Evolutionary conservation across 2,888 invertebrate genomes (phyloP), one percentile per base, ranked within the genome.

Genomic region (Hirtodrosophila alboralis): DNA sequence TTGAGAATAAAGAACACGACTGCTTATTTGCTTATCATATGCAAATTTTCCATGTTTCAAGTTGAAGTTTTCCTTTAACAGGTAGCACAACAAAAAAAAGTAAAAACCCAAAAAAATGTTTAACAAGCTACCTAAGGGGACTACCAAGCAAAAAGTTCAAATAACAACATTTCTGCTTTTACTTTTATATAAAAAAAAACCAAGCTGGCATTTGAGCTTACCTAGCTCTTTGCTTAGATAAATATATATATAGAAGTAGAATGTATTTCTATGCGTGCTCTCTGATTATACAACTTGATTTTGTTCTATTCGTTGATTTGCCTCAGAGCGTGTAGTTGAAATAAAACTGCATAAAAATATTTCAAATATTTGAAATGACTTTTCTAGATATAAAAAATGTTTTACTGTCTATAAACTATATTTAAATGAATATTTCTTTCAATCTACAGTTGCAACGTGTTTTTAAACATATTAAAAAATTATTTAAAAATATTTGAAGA

Each of bases 1-100:
- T 49, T 44, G 27, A 45, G 45, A 41, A 65, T 21, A 33, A 51
- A 47, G 36, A 44, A 63, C 75, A 67, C 31, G 44, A 49, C 56
- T 59, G 61, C 74, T 73, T 74, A 66, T 79, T 87, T 85, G 80
- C 84, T 85, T 87, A 79, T 87, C 86, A 77, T 79, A 84, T 83
- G 84, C 87, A 84, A 86, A 84, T 84, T 77, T 77, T 53, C 74
- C 74, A 65, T 86, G 80, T 76, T 76, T 66, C 76, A 74, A 74
- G 77, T 74, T 74, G 58, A 76, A 81, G 68, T 84, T 84, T 76
- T 62, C 30, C 54, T 53, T 60, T 54, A 12, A 30, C 37, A 31
- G 43, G 28, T 44, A 7, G 7, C 6, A 5, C 23, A 38, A 18
- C 13, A 28, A 12, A 8, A 14, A 47, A 45, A 27, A 12, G 18